phyloP scores from a whole-genome alignment of 2,113 vertebrate species.

The Tapirus terrestris region DNA sequence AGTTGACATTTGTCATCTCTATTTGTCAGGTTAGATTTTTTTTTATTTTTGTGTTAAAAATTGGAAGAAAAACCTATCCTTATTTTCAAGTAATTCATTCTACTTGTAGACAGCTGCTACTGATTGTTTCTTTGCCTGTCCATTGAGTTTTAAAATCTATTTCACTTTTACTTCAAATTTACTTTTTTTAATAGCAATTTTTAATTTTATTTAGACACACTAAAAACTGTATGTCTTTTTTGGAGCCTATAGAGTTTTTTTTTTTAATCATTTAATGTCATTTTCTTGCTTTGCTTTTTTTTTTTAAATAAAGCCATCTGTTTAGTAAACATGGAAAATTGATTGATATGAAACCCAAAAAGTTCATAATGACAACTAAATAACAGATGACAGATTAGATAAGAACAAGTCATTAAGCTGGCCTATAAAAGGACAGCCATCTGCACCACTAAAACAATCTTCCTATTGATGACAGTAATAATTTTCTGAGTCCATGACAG shows the following conservation, averaged over 20 bases:
- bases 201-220: conserved; percentile 74
- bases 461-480: conserved; percentile 83
- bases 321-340: conserved; percentile 86
- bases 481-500: conserved; percentile 78
- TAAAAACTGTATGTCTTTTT: conserved; percentile 62
- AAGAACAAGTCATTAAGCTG: conserved; percentile 86
- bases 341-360: conserved; percentile 85
- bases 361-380: conserved; percentile 86
- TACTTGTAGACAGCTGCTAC: conserved; percentile 25
- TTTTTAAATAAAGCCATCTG: conserved; percentile 83
- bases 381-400: conserved; percentile 86
- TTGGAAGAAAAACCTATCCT: neutral
- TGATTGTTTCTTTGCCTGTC: conserved; percentile 75
- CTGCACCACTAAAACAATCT: conserved; percentile 83
- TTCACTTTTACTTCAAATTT: conserved; percentile 50
- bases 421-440: conserved; percentile 87
- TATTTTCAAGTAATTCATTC: conserved; percentile 29
- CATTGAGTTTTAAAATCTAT: conserved; percentile 69
- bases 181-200: conserved; percentile 42
- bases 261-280: conserved; percentile 65
- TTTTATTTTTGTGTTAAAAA: neutral
- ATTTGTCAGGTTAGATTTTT: conserved; percentile 40
- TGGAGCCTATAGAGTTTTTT: conserved; percentile 65
- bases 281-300: conserved; percentile 80
- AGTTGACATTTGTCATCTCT: conserved; percentile 60